Evolutionary conservation across 2,888 invertebrate species (phyloP).

Genomic region (Salpingus planirostris): DNA sequence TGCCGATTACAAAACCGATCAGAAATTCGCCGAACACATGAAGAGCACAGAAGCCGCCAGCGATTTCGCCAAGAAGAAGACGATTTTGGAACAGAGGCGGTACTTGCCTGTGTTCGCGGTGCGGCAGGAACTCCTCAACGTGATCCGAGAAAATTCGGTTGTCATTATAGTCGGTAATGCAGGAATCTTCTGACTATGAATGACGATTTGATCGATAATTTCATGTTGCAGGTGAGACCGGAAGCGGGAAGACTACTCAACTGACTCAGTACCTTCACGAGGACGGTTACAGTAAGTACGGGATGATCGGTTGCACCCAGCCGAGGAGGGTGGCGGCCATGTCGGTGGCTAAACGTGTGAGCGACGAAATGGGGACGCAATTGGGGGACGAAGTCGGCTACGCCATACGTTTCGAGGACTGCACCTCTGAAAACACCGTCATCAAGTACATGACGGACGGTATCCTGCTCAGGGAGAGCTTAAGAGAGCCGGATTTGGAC

Average conservation of each 20-base stretch:
- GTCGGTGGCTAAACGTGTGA: slow-evolving; percentile 98
- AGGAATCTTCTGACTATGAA: background rate
- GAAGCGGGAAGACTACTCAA: slow-evolving; percentile 97
- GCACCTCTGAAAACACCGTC: slow-evolving; percentile 87
- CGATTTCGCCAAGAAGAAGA: slow-evolving; percentile 80
- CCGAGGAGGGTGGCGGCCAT: slow-evolving; percentile 97
- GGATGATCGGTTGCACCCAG: slow-evolving; percentile 92
- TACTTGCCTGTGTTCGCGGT: slow-evolving; percentile 94
- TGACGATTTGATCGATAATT: background rate
- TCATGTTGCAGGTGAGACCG: slow-evolving; percentile 59
- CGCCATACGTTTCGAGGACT: slow-evolving; percentile 99
- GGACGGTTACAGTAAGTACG: slow-evolving; percentile 86
- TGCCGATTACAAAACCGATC: slow-evolving; percentile 83
- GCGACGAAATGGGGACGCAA: slow-evolving; percentile 91
- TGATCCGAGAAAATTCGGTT: slow-evolving; percentile 87
- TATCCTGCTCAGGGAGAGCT: slow-evolving; percentile 90
- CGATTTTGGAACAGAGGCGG: slow-evolving; percentile 78
- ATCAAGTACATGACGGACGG: slow-evolving; percentile 99
- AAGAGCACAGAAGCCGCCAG: slow-evolving; percentile 63
- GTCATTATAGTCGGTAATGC: slow-evolving; percentile 78
- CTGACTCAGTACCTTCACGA: slow-evolving; percentile 95
- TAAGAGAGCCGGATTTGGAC: slow-evolving; percentile 93
- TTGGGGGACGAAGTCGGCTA: slow-evolving; percentile 85
- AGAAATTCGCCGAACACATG: slow-evolving; percentile 96
- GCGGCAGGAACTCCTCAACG: slow-evolving; percentile 82